A percentile compares a stretch with the other conserved stretches of the same genome.
phyloP scores from a whole-genome alignment of 92 coral and sea anemone species.

The Zoanthus gigantus region DNA sequence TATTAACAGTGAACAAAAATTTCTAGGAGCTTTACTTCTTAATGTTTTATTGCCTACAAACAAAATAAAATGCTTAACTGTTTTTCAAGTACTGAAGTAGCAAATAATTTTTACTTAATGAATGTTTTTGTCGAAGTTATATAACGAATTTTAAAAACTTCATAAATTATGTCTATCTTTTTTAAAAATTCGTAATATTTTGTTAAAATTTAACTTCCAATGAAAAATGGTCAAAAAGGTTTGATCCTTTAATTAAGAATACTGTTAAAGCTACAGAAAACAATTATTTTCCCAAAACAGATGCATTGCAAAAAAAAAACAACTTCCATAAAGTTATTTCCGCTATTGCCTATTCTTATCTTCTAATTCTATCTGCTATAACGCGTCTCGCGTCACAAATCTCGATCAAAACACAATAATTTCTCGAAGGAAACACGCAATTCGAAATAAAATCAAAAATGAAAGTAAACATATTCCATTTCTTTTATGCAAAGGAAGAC shows the following conservation, averaged over 20 bases:
- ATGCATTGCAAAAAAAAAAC: slow-evolving; percentile 26
- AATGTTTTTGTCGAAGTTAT: not conserved
- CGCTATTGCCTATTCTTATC: not conserved
- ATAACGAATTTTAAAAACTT: not conserved
- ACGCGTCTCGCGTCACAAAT: not conserved
- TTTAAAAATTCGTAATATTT: not conserved
- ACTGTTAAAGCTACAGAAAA: not conserved
- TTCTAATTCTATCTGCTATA: not conserved
- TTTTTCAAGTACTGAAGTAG: not conserved
- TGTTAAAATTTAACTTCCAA: not conserved
- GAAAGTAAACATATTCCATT: not conserved
- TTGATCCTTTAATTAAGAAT: not conserved
- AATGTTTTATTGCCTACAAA: not conserved
- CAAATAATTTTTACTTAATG: not conserved
- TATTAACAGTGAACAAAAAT: too few relatives aligned
- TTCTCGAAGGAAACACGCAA: not conserved
- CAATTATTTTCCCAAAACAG: not conserved
- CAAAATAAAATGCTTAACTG: not conserved
- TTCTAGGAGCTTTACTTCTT: too few relatives aligned
- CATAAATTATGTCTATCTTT: not conserved
- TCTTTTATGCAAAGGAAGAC: slow-evolving; percentile 1
- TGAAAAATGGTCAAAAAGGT: not conserved
- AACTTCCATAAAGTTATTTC: not conserved
- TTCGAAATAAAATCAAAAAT: not conserved
- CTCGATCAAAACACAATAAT: not conserved